Base-by-base conservation (phyloP, 2,113 vertebrate genomes). In the Periophthalmus modestus region DNA sequence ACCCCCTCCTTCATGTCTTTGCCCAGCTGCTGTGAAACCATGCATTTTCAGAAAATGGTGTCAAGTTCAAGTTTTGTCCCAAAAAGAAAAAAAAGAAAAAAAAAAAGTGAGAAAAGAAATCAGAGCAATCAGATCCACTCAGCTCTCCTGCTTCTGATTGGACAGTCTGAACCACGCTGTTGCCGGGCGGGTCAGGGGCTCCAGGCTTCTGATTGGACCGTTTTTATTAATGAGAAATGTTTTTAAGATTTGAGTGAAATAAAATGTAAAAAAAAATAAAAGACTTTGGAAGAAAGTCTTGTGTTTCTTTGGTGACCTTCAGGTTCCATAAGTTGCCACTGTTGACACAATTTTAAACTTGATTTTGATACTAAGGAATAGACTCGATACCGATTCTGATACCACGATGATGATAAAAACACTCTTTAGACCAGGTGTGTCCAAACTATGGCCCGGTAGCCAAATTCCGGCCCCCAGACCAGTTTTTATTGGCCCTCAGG, bases 121-220 rank as follows among this genome's bases (percentile, higher is more conserved):
- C 21, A 59, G 5, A 65, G 39, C 33, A 65, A 65, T 63, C 61
- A 34, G 28, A 34, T 7, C 36, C 15, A 63, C 62, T 3, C 19
- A 10, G 3, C 62, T 65, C 62, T 65, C 62, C 62, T 65, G 62
- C 62, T 65, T 65, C 62, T 65, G 34, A 65, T 65, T 65, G 62
- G 62, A 65, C 62, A 34, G 62, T 65, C 34, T 9, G 33, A 62
- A 65, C 43, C 34, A 65, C 19, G 3, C 62, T 65, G 62, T 65
- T 10, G 19, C 62, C 34, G 36, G 36, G 33, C 34, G 19, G 33
- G 10, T 43, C 33, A n/a, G 34, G 9, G 18, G 62, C 62, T 65
- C 16, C 33, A 39, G 34, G 62, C 34, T 28, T 59, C 57, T 59
- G 57, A 59, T 59, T 59, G 57, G 57, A 28, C 57, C 19, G 33